A percentile compares a stretch with the other conserved stretches of the same genome.
Evolutionary conservation across 2,113 vertebrate species (phyloP).

Genomic region (Myiozetetes cayanensis): DNA sequence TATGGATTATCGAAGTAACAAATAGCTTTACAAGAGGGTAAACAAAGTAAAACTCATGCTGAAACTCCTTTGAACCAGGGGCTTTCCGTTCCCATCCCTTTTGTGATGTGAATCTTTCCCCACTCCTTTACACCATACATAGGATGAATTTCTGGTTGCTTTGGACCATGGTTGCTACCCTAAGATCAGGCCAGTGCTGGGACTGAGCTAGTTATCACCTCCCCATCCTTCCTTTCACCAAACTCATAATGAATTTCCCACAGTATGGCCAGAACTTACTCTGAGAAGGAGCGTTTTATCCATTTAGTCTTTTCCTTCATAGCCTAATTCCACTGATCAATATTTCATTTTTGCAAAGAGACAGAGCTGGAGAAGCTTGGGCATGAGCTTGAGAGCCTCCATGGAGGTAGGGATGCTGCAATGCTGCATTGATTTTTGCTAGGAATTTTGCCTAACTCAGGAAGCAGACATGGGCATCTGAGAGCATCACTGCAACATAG

Average conservation of each 20-base stretch:
- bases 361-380: neutral
- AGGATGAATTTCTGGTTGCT: neutral
- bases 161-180: neutral
- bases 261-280: neutral
- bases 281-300: neutral
- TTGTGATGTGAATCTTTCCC: neutral
- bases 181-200: neutral
- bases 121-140: neutral
- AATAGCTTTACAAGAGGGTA: conserved; percentile 64
- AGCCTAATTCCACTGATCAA: neutral
- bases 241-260: neutral
- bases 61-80: conserved; percentile 46
- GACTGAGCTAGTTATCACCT: neutral
- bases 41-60: conserved; percentile 54
- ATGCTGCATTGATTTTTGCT: accelerated
- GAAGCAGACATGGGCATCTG: neutral
- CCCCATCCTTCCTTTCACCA: neutral
- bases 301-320: neutral
- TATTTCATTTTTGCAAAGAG: neutral
- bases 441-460: neutral
- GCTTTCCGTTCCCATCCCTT: neutral
- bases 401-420: accelerated
- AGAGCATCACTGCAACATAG: neutral
- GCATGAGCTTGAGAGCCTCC: neutral
- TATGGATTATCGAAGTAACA: conserved; percentile 65